These are phyloP conservation scores for Hirundo rustica DNA, from an alignment of 2,797 vertebrate genomes.

Conservation along the genomic window DNA sequence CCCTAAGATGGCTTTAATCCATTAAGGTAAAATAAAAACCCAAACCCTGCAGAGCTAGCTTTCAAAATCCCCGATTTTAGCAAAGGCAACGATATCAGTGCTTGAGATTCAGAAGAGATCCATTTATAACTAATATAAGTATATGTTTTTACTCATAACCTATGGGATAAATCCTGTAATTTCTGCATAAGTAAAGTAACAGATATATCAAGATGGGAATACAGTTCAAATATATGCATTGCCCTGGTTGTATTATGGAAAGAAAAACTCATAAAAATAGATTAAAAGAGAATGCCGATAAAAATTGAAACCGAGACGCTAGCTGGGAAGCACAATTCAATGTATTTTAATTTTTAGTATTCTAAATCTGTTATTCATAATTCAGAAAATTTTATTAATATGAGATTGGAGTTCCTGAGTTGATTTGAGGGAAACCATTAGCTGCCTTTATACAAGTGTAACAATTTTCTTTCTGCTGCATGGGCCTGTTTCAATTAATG, in stretches of 20 bases:
- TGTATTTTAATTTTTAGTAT: slow-evolving; percentile 28
- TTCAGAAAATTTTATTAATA: not conserved
- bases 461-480: not conserved
- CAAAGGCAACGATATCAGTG: not conserved
- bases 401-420: not conserved
- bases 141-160: not conserved
- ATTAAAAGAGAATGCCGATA: not conserved
- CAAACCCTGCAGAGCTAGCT: not conserved
- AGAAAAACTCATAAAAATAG: not conserved
- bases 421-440: not conserved
- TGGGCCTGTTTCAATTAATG: not conserved
- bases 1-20: slow-evolving; percentile 5
- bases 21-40: not conserved
- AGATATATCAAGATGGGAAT: not conserved
- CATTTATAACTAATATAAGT: slow-evolving; percentile 15
- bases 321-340: not conserved
- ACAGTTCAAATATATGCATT: not conserved
- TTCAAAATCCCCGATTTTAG: not conserved
- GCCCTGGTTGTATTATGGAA: not conserved
- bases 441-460: not conserved
- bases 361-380: slow-evolving; percentile 35
- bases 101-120: not conserved
- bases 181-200: slow-evolving; percentile 1
- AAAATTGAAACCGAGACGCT: not conserved
- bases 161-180: not conserved